Evolutionary conservation across 2,797 vertebrate species (phyloP), one percentile per base, ranked within the genome.

Genomic region (Typhlichthys eigenmanni): DNA sequence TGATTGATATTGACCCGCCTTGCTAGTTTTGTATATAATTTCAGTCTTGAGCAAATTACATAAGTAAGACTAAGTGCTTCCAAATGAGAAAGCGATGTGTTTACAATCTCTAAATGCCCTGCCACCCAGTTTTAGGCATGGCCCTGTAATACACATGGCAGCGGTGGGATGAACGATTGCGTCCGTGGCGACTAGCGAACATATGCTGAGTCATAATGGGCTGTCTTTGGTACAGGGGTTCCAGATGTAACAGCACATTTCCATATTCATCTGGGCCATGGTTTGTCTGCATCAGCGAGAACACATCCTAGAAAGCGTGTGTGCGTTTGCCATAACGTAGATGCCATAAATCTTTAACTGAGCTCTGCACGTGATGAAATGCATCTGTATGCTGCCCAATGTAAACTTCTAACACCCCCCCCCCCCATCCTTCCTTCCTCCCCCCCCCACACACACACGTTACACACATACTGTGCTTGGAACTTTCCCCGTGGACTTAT

Each of bases 171-270:
- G 71, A 84, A 79, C 74, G 66, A 64, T 69, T 69, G 60, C 52
- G 17, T 63, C 24, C 57, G 51, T 69, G 38, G 55, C 73, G 64
- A 69, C 65, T 14, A 51, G 58, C 68, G 73, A 75, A 75, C 76
- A 45, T 74, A 75, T 77, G 69, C 58, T 73, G 69, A 57, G 53
- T 83, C 75, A 69, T 65, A 60, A 68, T 43, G 55, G 47, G 53
- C 56, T 50, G 58, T 77, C 83, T 78, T 74, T 75, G 54, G 63
- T 67, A 34, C 58, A 66, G 67, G 45, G 52, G 52, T 62, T 67
- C 47, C 69, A 75, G 72, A 85, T 79, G 76, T 88, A 81, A 89
- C 83, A 76, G 76, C 79, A 79, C 75, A 81, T 88, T 78, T 82
- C 67, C 62, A 11, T 68, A 84, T 89, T 76, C 82, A 81, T 87